Evolutionary conservation across 2,797 vertebrate genomes (phyloP).

Genomic region (Allobates femoralis): DNA sequence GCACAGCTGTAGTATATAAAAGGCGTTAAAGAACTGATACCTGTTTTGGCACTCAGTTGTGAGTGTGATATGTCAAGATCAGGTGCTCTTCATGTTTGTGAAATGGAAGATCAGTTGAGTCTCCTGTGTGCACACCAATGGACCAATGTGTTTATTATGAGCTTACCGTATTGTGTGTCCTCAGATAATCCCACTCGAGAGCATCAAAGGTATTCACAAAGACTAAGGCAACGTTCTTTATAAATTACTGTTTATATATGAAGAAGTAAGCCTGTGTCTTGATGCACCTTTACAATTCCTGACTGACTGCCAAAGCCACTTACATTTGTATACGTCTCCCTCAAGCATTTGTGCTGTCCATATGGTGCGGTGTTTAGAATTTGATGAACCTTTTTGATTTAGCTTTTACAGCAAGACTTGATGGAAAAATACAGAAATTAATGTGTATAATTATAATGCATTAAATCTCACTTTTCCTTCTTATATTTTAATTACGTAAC

Average conservation of each 20-base stretch:
- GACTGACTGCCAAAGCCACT: slow-evolving; percentile 22
- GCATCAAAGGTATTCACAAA: background rate
- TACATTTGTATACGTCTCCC: slow-evolving; percentile 10
- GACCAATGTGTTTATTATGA: background rate
- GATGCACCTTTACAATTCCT: background rate
- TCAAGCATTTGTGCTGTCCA: background rate
- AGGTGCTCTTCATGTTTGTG: no score
- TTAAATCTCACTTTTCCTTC: background rate
- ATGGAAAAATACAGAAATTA: background rate
- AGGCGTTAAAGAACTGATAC: no score
- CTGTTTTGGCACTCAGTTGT: no score
- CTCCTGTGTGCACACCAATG: no score
- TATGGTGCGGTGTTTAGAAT: background rate
- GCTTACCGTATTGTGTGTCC: background rate
- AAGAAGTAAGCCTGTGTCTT: background rate
- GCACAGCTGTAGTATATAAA: no score
- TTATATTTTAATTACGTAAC: background rate
- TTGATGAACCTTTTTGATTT: background rate
- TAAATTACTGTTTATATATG: background rate
- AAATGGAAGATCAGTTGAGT: no score
- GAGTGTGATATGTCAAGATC: no score
- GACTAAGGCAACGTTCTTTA: background rate
- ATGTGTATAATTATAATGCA: background rate
- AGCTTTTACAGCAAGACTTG: background rate
- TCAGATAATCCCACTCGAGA: background rate